Evolutionary conservation across 2,113 vertebrate species (phyloP), one percentile per base, ranked within the genome.

Genomic region (Hylia prasina): DNA sequence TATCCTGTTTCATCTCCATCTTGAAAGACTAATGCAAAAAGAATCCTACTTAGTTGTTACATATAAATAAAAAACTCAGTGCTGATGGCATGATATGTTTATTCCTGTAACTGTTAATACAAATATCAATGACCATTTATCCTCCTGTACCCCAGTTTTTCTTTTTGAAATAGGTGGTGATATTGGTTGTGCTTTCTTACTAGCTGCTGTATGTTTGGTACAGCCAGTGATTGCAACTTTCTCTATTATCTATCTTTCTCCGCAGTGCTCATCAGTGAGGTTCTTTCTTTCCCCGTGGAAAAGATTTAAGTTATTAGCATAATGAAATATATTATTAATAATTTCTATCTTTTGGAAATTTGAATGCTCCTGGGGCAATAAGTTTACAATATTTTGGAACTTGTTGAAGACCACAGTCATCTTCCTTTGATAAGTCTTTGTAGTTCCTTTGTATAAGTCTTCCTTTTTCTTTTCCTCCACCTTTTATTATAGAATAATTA

Each of bases 181-280:
- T 15, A 44, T 28, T 11, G 12, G 6, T 5, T 53, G 19, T 9
- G 15, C 1, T 66, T 89, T 95, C 66, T 39, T 63, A 6, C 9
- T 35, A 50, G 4, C 3, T 87, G 9, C 1, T 76, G 17, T 45
- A 51, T 79, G 3, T 71, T 86, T 79, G 5, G 7, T 48, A 63
- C 15, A n/a, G 50, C 84, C 42, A 57, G 18, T 56, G 18, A 3
- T 82, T 56, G 33, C 20, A 40, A 35, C 45, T 64, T 28, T n/a
- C 3, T 44, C 79, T 35, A 44, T 51, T 68, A 15, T 58, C 65
- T 77, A 5, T 75, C 22, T 87, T 84, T 64, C 45, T 68, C 31
- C 15, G 4, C 8, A 87, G 44, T 0, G 0, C 7, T 57, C 0
- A 1, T 50, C 12, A 42, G 2, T 72, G 19, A 50, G 7, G 4